Evolutionary conservation across 2,797 vertebrate species (phyloP).

Genomic region (Menidia menidia): DNA sequence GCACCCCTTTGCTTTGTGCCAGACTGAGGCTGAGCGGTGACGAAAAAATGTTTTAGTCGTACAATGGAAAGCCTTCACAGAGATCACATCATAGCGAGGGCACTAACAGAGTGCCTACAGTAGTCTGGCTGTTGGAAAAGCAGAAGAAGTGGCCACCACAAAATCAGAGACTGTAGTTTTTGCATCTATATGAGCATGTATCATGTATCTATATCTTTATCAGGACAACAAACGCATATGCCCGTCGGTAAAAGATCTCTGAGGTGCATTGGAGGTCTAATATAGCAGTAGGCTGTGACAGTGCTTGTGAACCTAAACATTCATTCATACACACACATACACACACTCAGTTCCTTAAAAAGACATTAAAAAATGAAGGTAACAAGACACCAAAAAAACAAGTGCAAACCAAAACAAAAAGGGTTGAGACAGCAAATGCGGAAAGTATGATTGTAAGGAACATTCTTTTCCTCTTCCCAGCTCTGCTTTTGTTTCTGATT

Average conservation of each 20-base stretch:
- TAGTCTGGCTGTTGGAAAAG: conserved; percentile 54
- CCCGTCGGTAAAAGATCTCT: conserved; percentile 29
- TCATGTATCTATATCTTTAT: background rate
- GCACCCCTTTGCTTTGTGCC: conserved; percentile 18
- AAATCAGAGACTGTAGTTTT: conserved; percentile 38
- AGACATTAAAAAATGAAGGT: conserved; percentile 59
- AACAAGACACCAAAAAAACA: conserved; percentile 40
- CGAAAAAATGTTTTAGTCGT: conserved; percentile 44
- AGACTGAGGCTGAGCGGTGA: conserved; percentile 34
- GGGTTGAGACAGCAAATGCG: conserved; percentile 3
- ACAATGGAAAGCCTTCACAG: conserved; percentile 65
- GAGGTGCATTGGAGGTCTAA: conserved; percentile 32
- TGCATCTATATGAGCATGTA: background rate
- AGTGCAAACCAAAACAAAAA: conserved; percentile 49
- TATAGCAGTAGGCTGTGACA: conserved; percentile 39
- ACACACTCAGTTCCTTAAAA: conserved; percentile 37
- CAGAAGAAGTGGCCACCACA: conserved; percentile 31
- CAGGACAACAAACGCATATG: too few relatives aligned
- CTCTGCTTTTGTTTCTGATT: conserved; percentile 36
- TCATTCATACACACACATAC: conserved; percentile 17
- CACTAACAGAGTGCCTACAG: conserved; percentile 61
- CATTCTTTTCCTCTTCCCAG: conserved; percentile 15
- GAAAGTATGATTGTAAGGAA: conserved; percentile 39
- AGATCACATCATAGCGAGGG: conserved; percentile 47
- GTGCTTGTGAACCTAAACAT: conserved; percentile 28